These are phyloP conservation scores for Aulostomus chinensis DNA, from an alignment of 2,797 vertebrate species.

Conservation along the genomic window DNA sequence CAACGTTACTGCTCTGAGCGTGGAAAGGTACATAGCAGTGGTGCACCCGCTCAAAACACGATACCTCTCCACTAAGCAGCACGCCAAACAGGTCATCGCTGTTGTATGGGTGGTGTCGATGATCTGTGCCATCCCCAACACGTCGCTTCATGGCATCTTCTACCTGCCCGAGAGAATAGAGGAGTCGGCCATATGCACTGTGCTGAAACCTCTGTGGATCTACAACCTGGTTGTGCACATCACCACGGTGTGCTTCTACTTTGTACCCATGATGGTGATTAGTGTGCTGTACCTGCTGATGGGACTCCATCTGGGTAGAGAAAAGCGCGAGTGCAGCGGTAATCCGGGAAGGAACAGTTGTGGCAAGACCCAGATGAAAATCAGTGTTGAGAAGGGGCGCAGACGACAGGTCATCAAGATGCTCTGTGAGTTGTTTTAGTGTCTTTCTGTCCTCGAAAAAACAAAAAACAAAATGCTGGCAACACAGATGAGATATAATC, in stretches of 20 bases:
- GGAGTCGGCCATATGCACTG: constrained; percentile 82
- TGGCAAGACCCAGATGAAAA: constrained; percentile 57
- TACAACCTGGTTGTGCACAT: constrained; percentile 84
- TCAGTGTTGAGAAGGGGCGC: constrained; percentile 66
- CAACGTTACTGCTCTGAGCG: constrained; percentile 81
- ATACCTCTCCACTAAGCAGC: constrained; percentile 79
- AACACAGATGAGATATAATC: no score
- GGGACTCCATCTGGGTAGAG: constrained; percentile 74
- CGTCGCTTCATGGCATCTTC: constrained; percentile 79
- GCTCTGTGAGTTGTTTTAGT: constrained; percentile 76
- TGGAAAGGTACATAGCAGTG: constrained; percentile 83
- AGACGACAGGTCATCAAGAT: constrained; percentile 84
- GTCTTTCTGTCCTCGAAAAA: neutral
- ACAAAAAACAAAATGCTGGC: no score
- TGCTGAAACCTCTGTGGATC: constrained; percentile 83
- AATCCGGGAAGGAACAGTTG: constrained; percentile 57
- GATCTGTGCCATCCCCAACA: constrained; percentile 82
- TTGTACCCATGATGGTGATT: constrained; percentile 81
- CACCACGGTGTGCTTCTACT: constrained; percentile 83
- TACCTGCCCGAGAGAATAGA: constrained; percentile 74
- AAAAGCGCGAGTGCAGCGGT: constrained; percentile 45
- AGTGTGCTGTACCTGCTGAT: constrained; percentile 81
- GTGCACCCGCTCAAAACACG: constrained; percentile 81
- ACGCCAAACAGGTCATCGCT: constrained; percentile 77
- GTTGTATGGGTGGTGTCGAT: constrained; percentile 74